Percentiles rank a stretch among this genome's conserved stretches.
Conservation (phyloP, 2,797 vertebrate species). For the Spheniscus humboldti region DNA sequence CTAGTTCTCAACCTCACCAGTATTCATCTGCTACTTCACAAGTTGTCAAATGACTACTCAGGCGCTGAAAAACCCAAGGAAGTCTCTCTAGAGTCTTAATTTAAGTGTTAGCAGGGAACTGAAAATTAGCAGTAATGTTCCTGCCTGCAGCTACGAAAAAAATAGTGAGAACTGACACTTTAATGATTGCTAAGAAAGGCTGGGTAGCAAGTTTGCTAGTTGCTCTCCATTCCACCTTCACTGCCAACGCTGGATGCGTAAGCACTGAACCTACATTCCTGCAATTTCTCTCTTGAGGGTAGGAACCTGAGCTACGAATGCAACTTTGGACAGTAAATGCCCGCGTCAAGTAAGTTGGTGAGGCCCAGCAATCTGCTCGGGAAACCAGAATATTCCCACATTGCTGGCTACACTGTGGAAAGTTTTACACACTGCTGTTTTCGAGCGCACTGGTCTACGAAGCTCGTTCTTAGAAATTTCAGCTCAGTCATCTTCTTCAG, state of each 20-base stretch:
- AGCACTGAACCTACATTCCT: background rate
- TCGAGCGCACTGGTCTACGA: background rate
- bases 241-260: background rate
- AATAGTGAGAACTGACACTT: constrained; percentile 43
- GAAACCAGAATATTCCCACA: background rate
- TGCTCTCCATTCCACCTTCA: constrained; percentile 38
- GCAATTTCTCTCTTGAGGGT: background rate
- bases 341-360: background rate
- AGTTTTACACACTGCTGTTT: background rate
- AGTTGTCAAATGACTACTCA: constrained; percentile 58
- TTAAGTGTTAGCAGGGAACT: constrained; percentile 58
- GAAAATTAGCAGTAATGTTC: constrained; percentile 55
- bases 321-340: background rate
- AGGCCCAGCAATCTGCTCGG: background rate
- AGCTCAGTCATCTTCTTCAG: background rate
- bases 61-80: constrained; percentile 41
- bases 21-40: constrained; percentile 48
- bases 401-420: background rate
- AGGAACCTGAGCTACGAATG: background rate
- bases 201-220: background rate
- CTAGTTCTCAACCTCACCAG: constrained; percentile 46
- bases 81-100: constrained; percentile 52
- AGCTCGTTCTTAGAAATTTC: background rate
- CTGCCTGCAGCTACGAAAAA: constrained; percentile 40
- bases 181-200: constrained; percentile 48